Evolutionary conservation across 2,888 invertebrate genomes (phyloP).

Genomic region (Cyrtodaria siliqua): DNA sequence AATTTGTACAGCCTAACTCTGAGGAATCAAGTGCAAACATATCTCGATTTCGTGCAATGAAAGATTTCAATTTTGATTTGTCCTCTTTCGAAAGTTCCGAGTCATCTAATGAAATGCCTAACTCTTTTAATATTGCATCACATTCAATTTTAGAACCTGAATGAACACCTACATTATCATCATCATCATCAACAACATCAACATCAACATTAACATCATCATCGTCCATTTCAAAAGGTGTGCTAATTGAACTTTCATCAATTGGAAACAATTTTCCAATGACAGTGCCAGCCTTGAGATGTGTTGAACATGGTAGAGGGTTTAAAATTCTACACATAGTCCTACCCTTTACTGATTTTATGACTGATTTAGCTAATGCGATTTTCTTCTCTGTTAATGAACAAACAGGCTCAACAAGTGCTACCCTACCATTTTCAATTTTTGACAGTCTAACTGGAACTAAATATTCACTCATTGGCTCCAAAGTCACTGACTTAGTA

Average conservation of each 20-base stretch:
- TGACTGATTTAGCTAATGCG: conserved; percentile 20
- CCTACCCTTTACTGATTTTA: conserved; percentile 11
- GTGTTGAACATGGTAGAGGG: conserved; percentile 10
- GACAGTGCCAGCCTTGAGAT: conserved; percentile 3
- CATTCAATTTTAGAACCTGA: not conserved
- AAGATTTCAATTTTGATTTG: conserved; percentile 15
- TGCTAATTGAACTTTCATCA: conserved; percentile 17
- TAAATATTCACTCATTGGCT: conserved; percentile 18
- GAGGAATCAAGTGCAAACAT: conserved; percentile 48
- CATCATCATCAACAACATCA: not conserved
- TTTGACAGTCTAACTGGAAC: conserved; percentile 36
- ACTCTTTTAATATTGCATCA: conserved; percentile 1
- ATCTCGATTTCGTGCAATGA: conserved; percentile 36
- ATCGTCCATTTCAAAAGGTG: conserved; percentile 6
- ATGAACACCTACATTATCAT: not conserved
- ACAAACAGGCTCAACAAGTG: conserved; percentile 20
- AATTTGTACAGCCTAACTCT: conserved; percentile 44
- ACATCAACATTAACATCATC: conserved; percentile 1
- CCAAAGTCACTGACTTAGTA: not conserved
- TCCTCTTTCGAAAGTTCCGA: conserved; percentile 11
- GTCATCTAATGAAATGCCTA: conserved; percentile 33
- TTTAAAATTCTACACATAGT: conserved; percentile 37
- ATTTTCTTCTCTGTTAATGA: conserved; percentile 12
- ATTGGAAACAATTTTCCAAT: conserved; percentile 30
- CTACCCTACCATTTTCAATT: conserved; percentile 1